Evolutionary conservation across 1,140 invertebrate species (phyloP), one percentile per base, ranked within the genome.

Genomic region (Drosophila setifemur): DNA sequence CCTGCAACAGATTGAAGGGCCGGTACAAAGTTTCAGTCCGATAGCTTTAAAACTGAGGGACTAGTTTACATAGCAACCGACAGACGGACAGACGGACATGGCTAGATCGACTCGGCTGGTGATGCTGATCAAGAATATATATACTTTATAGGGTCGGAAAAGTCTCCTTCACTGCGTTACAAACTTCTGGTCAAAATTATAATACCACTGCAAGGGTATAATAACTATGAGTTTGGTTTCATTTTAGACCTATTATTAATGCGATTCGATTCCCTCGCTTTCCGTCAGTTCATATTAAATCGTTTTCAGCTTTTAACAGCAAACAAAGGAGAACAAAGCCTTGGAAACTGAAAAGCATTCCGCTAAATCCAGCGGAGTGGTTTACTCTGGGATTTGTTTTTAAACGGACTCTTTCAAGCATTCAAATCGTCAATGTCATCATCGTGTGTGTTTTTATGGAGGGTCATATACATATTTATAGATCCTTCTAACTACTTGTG

Each of bases 361-460:
- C 39, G 4, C 9, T n/a, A 57, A 42, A 33, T 58, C 52, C 26
- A 6, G 1, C 3, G 6, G 21, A 42, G 40, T 19, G 11, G 40
- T 21, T 55, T 58, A 12, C 28, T 19, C 8, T 21, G n/a, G 58
- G 44, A 19, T 45, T 73, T 55, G 40, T 63, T 72, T 52, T 55
- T 19, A 18, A 42, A 26, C 6, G 6, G 50, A 52, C 31, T 18
- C 64, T 16, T 29, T 37, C 49, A 52, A 47, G 42, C 42, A 64
- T 79, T 61, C 69, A 58, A 78, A 42, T 69, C 75, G 50, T 81
- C 70, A 79, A 81, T 79, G 75, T 79, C 75, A 74, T 69, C 49
- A 60, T 66, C 44, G 25, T 48, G 52, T 60, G 35, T 35, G 45
- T 33, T 26, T 28, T 31, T 19, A 14, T 43, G 7, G 16, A n/a